Evolutionary conservation across 2,113 vertebrate genomes (phyloP).

Genomic region (Microtus pennsylvanicus): DNA sequence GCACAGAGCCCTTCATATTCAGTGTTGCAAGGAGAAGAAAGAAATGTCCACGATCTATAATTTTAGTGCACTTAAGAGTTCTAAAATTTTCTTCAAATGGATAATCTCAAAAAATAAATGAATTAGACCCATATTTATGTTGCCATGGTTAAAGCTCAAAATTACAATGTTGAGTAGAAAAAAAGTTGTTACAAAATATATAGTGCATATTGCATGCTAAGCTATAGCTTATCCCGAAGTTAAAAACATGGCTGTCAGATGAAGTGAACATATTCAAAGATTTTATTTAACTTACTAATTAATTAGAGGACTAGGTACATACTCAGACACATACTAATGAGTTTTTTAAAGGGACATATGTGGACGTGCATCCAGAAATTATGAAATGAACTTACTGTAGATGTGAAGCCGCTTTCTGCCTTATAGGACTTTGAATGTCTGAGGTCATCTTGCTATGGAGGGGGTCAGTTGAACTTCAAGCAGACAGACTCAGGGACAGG

Average conservation of each 20-base stretch:
- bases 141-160: conserved; percentile 67
- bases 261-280: conserved; percentile 15
- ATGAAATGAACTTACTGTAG: conserved; percentile 4
- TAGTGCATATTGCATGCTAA: conserved; percentile 35
- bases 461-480: not conserved
- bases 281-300: conserved; percentile 31
- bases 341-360: not conserved
- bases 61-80: conserved; percentile 66
- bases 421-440: not conserved
- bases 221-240: conserved; percentile 49
- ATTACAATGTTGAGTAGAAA: conserved; percentile 33
- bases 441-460: not conserved
- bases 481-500: not conserved
- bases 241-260: not conserved
- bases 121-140: conserved; percentile 73
- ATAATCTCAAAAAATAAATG: conserved; percentile 66
- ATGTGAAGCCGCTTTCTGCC: not conserved
- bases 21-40: conserved; percentile 29
- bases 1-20: conserved; percentile 7
- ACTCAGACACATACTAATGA: not conserved
- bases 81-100: conserved; percentile 64
- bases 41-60: conserved; percentile 47
- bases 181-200: conserved; percentile 9
- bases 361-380: not conserved
- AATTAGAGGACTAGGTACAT: conserved; percentile 5